Evolutionary conservation across 1,140 invertebrate species (phyloP).

Genomic region (Polypedilum pembai): DNA sequence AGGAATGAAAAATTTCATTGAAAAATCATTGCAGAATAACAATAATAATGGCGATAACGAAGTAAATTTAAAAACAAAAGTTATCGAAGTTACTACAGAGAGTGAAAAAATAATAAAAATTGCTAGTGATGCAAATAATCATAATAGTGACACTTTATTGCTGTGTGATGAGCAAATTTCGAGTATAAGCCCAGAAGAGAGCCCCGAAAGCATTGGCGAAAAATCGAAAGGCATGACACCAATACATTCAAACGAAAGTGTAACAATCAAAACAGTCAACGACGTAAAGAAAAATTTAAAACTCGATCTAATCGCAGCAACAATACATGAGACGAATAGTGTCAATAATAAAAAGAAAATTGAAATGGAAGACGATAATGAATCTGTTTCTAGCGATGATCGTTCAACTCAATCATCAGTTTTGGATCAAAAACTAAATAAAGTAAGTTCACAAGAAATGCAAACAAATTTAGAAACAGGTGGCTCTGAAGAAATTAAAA

Average conservation of each 20-base stretch:
- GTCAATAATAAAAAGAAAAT: background rate
- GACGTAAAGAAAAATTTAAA: slow-evolving; percentile 10
- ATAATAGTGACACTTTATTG: background rate
- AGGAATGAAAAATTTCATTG: background rate
- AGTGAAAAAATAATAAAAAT: background rate
- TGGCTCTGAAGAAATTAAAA: background rate
- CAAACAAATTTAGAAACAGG: background rate
- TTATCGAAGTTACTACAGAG: background rate
- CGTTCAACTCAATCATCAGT: background rate
- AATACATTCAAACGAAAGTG: background rate
- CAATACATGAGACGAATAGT: background rate
- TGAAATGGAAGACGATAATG: background rate
- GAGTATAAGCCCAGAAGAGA: background rate
- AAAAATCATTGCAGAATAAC: background rate
- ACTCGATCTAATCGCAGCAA: background rate
- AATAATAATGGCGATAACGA: background rate
- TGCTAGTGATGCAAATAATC: background rate
- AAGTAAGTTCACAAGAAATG: background rate
- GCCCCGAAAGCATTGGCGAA: background rate
- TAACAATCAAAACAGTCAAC: background rate
- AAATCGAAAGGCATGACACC: background rate
- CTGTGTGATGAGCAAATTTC: background rate
- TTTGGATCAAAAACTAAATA: background rate
- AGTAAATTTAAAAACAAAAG: background rate
- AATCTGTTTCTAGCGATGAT: background rate